Conservation (phyloP, 2,797 vertebrate genomes). For the Aratinga solstitialis region DNA sequence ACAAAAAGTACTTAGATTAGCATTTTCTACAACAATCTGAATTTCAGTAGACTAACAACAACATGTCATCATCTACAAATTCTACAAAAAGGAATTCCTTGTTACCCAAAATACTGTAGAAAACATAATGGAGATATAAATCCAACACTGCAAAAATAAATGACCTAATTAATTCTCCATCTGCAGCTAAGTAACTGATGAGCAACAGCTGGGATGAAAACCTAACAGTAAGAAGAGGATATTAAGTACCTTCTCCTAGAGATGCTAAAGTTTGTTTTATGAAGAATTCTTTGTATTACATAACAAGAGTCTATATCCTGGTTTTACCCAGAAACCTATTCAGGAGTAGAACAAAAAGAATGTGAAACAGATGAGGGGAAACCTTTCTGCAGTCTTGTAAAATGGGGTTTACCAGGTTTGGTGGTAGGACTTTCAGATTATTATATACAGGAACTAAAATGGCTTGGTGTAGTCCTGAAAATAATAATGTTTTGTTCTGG, state of each 20-base stretch:
- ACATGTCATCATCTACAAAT: background rate
- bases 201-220: background rate
- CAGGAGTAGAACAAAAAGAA: background rate
- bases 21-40: background rate
- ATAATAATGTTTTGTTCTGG: background rate
- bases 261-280: background rate
- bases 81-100: background rate
- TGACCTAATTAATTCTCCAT: background rate
- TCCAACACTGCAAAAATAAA: background rate
- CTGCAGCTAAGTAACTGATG: background rate
- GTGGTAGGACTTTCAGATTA: background rate
- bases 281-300: background rate
- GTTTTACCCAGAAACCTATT: background rate
- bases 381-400: background rate
- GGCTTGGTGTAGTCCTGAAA: background rate
- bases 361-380: background rate
- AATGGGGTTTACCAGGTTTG: background rate
- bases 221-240: background rate
- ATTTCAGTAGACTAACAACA: background rate
- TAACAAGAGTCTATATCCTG: background rate
- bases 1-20: background rate
- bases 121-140: background rate
- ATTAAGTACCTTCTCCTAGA: background rate
- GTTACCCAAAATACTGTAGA: background rate
- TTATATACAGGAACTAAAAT: background rate